These are phyloP conservation scores for Mus musculus DNA, from an alignment of 2,113 vertebrate species.

Conservation along the genomic window DNA sequence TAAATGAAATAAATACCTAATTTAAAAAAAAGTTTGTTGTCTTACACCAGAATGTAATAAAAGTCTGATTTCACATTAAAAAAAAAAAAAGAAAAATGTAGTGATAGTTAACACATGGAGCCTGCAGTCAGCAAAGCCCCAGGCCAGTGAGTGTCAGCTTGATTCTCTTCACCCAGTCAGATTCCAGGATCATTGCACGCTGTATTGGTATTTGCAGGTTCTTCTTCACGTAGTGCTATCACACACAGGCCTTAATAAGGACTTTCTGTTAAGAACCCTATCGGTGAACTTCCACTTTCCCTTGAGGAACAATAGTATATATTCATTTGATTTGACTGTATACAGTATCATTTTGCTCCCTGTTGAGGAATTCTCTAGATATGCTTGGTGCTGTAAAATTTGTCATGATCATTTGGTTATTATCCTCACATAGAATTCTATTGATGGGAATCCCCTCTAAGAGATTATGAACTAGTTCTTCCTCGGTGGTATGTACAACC, in stretches of 20 bases:
- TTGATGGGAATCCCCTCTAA: neutral
- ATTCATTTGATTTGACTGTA: slow-evolving; percentile 22
- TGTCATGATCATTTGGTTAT: neutral
- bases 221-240: neutral
- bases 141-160: neutral
- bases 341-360: neutral
- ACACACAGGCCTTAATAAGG: neutral
- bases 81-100: too few species aligned
- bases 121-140: neutral
- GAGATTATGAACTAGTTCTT: neutral
- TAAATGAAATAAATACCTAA: too few species aligned
- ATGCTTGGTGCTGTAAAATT: neutral
- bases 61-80: too few species aligned
- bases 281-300: neutral
- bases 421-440: neutral
- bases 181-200: neutral
- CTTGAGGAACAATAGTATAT: neutral
- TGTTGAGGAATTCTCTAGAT: neutral
- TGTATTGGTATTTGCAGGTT: neutral
- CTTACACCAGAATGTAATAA: too few species aligned
- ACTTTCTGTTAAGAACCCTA: neutral
- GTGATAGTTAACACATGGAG: too few species aligned
- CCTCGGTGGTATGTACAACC: neutral
- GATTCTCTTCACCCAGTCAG: neutral
- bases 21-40: too few species aligned